Evolutionary conservation across 2,113 vertebrate genomes (phyloP).

Genomic region (Hassar affinis): DNA sequence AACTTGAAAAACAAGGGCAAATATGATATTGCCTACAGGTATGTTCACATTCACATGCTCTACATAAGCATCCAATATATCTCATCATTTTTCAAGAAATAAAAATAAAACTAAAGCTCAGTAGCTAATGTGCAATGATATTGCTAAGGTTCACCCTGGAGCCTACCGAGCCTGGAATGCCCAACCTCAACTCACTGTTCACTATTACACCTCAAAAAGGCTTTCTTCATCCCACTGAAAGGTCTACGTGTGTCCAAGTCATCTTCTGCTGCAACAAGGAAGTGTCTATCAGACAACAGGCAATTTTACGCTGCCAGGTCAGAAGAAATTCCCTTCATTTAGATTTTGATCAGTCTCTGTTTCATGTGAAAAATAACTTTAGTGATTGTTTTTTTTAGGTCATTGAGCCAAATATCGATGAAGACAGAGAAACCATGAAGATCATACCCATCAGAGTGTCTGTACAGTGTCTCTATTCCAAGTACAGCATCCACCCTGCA

Average conservation of each 20-base stretch:
- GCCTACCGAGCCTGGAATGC: constrained; percentile 38
- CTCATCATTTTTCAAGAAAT: too few relatives aligned
- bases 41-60: constrained; percentile 51
- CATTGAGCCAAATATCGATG: constrained; percentile 73
- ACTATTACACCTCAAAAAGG: constrained; percentile 75
- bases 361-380: background rate
- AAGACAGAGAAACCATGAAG: constrained; percentile 71
- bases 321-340: background rate
- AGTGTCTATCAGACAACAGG: constrained; percentile 70
- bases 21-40: constrained; percentile 85
- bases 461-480: constrained; percentile 73
- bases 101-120: background rate
- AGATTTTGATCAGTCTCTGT: background rate
- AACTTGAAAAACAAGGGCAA: constrained; percentile 85
- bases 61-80: too few relatives aligned
- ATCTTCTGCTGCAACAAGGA: constrained; percentile 75
- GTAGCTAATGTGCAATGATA: background rate
- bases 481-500: constrained; percentile 78
- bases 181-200: constrained; percentile 72
- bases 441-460: constrained; percentile 77
- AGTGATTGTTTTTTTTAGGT: constrained; percentile 68
- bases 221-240: constrained; percentile 64
- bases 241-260: constrained; percentile 70
- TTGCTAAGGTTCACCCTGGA: constrained; percentile 76
- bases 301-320: constrained; percentile 83